phyloP scores from a whole-genome alignment of 2,113 vertebrate species.

The Papio anubis region DNA sequence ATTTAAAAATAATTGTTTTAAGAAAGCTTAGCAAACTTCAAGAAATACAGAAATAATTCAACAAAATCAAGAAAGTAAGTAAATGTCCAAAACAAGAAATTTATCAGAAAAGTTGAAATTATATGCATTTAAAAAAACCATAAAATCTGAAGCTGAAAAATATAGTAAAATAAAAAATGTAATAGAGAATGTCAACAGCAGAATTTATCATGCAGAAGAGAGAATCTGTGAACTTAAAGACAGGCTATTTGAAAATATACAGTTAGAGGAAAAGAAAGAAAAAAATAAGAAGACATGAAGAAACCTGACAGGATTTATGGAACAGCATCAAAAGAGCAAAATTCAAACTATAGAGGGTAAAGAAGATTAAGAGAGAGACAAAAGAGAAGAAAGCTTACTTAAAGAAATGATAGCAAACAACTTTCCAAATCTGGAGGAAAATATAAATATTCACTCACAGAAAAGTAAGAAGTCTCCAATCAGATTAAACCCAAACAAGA shows the following conservation, averaged over 20 bases:
- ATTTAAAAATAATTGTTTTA: not conserved
- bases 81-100: not conserved
- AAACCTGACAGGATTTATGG: not conserved
- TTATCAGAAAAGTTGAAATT: not conserved
- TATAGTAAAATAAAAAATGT: not conserved
- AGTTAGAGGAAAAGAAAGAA: not conserved
- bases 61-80: not conserved
- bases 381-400: not conserved
- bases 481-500: not conserved
- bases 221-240: not conserved
- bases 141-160: not conserved
- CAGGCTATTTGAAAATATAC: not conserved
- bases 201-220: not conserved
- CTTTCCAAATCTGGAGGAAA: not conserved
- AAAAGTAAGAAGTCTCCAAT: not conserved
- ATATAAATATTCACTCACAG: not conserved
- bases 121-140: not conserved
- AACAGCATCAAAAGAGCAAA: not conserved
- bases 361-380: not conserved
- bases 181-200: not conserved
- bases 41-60: not conserved
- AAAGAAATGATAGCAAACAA: not conserved
- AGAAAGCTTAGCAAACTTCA: not conserved
- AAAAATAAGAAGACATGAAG: not conserved
- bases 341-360: not conserved